Evolutionary conservation across 2,113 vertebrate species (phyloP).

Genomic region (Bathybates hornii): DNA sequence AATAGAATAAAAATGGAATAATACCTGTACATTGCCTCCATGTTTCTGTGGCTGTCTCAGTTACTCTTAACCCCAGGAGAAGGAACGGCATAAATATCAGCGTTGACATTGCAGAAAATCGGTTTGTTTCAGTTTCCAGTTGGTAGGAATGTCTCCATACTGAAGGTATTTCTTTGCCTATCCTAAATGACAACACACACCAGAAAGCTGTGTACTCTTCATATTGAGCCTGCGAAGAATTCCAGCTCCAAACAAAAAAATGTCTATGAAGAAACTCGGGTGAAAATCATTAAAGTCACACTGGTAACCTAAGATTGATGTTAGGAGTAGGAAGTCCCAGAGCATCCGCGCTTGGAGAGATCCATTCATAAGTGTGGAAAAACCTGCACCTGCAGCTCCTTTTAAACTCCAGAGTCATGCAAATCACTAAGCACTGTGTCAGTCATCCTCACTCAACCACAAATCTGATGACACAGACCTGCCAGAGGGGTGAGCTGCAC

Average conservation of each 20-base stretch:
- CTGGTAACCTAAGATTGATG: neutral
- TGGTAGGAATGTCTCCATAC: conserved; percentile 30
- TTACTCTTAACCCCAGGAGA: conserved; percentile 39
- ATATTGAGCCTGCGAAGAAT: neutral
- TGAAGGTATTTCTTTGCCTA: neutral
- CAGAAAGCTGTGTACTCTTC: neutral
- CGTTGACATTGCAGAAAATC: conserved; percentile 38
- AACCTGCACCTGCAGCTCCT: conserved; percentile 55
- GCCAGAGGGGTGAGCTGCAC: conserved; percentile 33
- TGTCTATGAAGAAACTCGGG: neutral
- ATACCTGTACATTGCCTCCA: conserved; percentile 61
- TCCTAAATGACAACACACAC: neutral
- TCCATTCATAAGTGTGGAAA: conserved; percentile 44
- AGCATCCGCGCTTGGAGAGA: conserved; percentile 13
- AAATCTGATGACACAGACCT: conserved; percentile 41
- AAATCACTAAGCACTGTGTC: conserved; percentile 52
- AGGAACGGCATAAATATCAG: conserved; percentile 41
- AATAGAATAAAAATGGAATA: neutral
- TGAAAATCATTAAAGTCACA: neutral
- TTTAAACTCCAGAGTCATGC: conserved; percentile 61
- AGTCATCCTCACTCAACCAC: conserved; percentile 48
- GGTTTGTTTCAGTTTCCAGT: conserved; percentile 22
- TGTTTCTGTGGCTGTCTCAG: conserved; percentile 10
- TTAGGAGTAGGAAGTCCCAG: neutral
- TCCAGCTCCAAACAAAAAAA: neutral